These are phyloP conservation scores for Onchidella celtica DNA, from an alignment of 2,888 invertebrate genomes.

Conservation along the genomic window DNA sequence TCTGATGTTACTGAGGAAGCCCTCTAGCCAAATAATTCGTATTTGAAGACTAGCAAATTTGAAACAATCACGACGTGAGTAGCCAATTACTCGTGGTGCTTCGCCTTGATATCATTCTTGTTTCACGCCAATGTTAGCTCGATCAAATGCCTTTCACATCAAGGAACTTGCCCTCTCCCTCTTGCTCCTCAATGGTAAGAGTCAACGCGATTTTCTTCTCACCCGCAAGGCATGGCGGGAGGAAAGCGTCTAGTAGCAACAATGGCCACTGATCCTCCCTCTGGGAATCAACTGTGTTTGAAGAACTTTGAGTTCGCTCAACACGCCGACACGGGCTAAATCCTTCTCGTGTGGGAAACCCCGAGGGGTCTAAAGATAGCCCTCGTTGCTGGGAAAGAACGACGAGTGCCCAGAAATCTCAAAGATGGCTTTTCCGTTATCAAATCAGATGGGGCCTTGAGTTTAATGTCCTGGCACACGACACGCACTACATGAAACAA, in stretches of 20 bases:
- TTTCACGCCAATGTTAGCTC: not conserved
- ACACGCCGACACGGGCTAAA: not conserved
- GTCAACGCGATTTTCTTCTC: not conserved
- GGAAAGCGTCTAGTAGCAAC: not conserved
- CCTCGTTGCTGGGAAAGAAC: not conserved
- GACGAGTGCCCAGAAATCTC: not conserved
- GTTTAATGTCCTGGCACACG: constrained; percentile 29
- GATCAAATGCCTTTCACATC: constrained; percentile 7
- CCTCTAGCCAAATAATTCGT: too few species aligned
- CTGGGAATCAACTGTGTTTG: not conserved
- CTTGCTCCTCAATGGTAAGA: not conserved
- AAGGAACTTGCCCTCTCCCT: not conserved
- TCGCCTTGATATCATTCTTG: constrained; percentile 1
- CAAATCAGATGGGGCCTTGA: not conserved
- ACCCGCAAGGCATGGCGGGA: not conserved
- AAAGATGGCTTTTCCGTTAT: not conserved
- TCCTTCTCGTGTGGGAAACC: not conserved
- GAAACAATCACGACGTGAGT: not conserved
- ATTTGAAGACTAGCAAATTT: constrained; percentile 15
- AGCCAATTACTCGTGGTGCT: constrained; percentile 19
- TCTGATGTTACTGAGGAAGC: too few species aligned
- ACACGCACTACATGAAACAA: constrained; percentile 22
- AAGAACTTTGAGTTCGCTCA: not conserved
- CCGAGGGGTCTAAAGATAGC: not conserved
- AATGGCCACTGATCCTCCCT: not conserved